Evolutionary conservation across 2,888 invertebrate species (phyloP), one percentile per base, ranked within the genome.

Genomic region (Sclerodermus sp.): DNA sequence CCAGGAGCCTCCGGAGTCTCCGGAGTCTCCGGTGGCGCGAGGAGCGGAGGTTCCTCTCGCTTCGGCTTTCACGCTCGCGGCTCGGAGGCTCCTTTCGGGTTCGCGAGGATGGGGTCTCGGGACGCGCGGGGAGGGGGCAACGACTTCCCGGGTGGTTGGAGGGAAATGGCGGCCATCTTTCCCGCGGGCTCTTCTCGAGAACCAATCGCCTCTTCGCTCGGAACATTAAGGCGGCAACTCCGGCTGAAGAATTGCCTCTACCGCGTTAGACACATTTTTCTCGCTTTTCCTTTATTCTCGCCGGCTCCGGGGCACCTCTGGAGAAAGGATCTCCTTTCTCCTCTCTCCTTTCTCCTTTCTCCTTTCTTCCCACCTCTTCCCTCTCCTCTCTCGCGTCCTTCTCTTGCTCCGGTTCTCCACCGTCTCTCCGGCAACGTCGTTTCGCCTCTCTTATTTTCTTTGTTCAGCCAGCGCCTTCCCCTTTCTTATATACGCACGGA

Each of bases 131-230:
- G 62, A 62, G 63, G 49, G 51, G 59, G 55, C 57, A 55, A 54
- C 63, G 61, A 70, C 72, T 74, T 70, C 67, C 67, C 73, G 76
- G 74, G 70, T 75, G 71, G 77, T 76, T 77, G 77, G 77, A 77
- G 76, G 76, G 77, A 77, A 77, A 77, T 77, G 76, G 72, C 77
- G 75, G 77, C 77, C 77, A 77, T 77, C 77, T 77, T 77, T 76
- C 74, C 75, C 76, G 71, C 73, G 71, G 63, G 73, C 72, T 75
- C 74, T 67, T 66, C 71, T 73, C 71, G 68, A 74, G 76, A 77
- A 77, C 77, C 77, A 77, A 77, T 77, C 77, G 76, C 70, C 68
- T 76, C 68, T 71, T 75, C 70, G 66, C 64, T 51, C 56, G 62
- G 64, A 45, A 58, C 76, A 73, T 77, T 77, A 77, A 77, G 77